Evolutionary conservation across 2,113 vertebrate genomes (phyloP).

Genomic region (Dolichotis patagonum): DNA sequence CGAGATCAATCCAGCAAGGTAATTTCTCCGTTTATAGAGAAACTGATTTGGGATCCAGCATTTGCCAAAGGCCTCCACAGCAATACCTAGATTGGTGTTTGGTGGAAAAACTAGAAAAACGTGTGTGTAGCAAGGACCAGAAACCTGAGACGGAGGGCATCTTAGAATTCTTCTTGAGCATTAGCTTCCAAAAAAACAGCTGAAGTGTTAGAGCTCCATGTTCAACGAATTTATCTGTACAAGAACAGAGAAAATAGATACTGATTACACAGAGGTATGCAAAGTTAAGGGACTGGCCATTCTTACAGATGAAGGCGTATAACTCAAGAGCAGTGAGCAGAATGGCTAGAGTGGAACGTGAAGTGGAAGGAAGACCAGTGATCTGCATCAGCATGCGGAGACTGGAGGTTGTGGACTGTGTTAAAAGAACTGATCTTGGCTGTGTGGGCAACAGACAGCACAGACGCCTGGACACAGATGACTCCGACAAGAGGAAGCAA

Average conservation of each 20-base stretch:
- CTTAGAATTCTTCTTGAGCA: background rate
- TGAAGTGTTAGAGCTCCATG: background rate
- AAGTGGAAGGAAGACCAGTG: background rate
- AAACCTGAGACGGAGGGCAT: background rate
- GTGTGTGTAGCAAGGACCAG: background rate
- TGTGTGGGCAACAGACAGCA: background rate
- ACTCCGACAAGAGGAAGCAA: background rate
- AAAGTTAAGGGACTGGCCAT: background rate
- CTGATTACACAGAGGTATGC: background rate
- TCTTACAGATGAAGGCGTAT: too few relatives aligned
- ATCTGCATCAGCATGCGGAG: accelerated
- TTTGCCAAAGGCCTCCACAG: background rate
- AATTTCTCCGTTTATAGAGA: background rate
- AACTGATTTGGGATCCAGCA: background rate
- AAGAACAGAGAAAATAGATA: background rate
- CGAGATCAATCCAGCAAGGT: background rate
- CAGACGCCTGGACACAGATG: background rate
- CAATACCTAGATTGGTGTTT: background rate
- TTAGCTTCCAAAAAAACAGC: background rate
- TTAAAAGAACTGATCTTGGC: background rate
- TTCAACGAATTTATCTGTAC: background rate
- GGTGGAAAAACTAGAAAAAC: background rate
- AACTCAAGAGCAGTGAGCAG: background rate
- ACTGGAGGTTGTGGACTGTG: background rate
- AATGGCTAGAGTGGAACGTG: too few relatives aligned